Conservation (phyloP, 53 echinoderm and acorn worm genomes). For the Patiria pectinifera region DNA sequence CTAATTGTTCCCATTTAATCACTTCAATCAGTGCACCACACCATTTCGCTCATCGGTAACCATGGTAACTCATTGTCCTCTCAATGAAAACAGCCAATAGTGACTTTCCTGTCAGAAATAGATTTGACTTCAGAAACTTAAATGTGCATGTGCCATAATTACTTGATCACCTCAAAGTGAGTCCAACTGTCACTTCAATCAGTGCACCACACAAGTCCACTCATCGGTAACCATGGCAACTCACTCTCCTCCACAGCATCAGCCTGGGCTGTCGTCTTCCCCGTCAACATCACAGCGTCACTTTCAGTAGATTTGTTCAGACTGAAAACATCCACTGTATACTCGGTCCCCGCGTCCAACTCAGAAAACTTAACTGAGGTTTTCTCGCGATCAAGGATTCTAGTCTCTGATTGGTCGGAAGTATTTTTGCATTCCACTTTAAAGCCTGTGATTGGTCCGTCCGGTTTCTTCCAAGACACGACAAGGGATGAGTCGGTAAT, state of each 20-base stretch:
- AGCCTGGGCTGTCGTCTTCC: not conserved
- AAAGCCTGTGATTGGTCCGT: conserved; percentile 69
- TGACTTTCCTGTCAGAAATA: too few relatives aligned
- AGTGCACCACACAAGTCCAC: not conserved
- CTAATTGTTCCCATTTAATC: too few relatives aligned
- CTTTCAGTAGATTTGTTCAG: not conserved
- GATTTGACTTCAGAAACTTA: too few relatives aligned
- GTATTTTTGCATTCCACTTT: conserved; percentile 32
- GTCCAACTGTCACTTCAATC: not conserved
- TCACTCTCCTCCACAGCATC: conserved; percentile 17
- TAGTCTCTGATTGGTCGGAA: conserved; percentile 10
- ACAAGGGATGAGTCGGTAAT: conserved; percentile 24
- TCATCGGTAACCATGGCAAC: not conserved
- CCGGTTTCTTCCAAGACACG: conserved; percentile 65
- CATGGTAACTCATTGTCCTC: too few relatives aligned
- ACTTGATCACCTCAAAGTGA: too few relatives aligned
- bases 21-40: too few relatives aligned
- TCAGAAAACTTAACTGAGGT: conserved; percentile 3
- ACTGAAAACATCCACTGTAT: conserved; percentile 7
- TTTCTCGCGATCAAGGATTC: conserved; percentile 19
- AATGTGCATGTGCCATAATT: too few relatives aligned
- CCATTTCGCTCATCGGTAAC: too few relatives aligned
- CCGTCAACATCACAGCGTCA: not conserved
- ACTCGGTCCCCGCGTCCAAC: conserved; percentile 1
- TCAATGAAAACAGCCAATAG: too few relatives aligned